phyloP scores from a whole-genome alignment of 2,113 vertebrate species.

The Dromaius novaehollandiae region DNA sequence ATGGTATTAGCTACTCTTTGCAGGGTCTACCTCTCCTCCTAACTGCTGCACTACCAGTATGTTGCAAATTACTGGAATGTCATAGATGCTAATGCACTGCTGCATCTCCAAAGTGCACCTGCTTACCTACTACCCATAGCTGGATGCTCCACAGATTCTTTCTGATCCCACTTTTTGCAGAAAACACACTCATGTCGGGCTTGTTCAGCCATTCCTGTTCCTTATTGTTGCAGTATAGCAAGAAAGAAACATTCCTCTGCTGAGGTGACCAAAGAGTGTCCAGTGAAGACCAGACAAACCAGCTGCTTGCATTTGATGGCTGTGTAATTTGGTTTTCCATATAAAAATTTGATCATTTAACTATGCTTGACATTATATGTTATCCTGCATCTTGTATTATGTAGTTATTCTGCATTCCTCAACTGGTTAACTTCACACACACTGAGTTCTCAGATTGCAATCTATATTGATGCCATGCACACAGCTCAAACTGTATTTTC shows the following conservation, averaged over 20 bases:
- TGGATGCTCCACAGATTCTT: not conserved
- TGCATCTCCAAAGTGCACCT: not conserved
- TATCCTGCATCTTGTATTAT: not conserved
- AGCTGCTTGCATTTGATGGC: not conserved
- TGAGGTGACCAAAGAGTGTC: not conserved
- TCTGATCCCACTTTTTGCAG: not conserved
- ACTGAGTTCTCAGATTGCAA: not conserved
- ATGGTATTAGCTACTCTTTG: not conserved
- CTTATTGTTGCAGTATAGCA: not conserved
- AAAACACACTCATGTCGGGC: not conserved
- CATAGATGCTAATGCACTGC: not conserved
- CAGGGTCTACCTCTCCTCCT: not conserved
- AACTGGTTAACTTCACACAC: not conserved
- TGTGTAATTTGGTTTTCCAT: not conserved
- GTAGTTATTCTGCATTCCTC: not conserved
- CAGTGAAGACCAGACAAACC: not conserved
- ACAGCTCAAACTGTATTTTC: not conserved
- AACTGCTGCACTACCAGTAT: not conserved
- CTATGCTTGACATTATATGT: not conserved
- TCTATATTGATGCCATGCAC: rapidly evolving
- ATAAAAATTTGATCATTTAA: not conserved
- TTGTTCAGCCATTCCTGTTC: not conserved
- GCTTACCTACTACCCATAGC: not conserved
- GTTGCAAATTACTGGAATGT: not conserved
- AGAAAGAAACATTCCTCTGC: not conserved